Evolutionary conservation across 1,140 invertebrate species (phyloP).

Genomic region (Cherax destructor): DNA sequence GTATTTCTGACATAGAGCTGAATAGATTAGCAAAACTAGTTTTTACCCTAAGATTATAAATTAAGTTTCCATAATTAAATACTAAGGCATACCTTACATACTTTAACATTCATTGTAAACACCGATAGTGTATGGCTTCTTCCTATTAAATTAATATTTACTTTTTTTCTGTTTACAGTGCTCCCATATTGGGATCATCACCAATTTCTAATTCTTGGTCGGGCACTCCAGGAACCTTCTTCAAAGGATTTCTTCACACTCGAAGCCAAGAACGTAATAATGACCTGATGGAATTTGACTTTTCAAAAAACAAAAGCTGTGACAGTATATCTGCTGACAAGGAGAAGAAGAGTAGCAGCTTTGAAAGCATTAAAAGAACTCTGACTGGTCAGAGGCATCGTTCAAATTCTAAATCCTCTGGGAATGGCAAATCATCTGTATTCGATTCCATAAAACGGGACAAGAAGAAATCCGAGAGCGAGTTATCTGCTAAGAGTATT

Average conservation of each 20-base stretch:
- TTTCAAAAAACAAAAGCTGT: slow-evolving; percentile 70
- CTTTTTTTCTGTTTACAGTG: slow-evolving; percentile 56
- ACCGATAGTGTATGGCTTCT: background rate
- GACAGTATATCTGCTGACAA: slow-evolving; percentile 67
- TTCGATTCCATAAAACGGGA: slow-evolving; percentile 64
- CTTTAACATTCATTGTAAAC: too few relatives aligned
- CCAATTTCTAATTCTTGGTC: slow-evolving; percentile 71
- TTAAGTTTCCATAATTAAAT: too few relatives aligned
- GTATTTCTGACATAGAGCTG: too few relatives aligned
- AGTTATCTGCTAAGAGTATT: slow-evolving; percentile 59
- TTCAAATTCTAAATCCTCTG: slow-evolving; percentile 68
- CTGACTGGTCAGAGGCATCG: slow-evolving; percentile 65
- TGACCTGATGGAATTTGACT: slow-evolving; percentile 71
- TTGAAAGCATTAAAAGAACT: slow-evolving; percentile 67
- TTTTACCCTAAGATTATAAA: too few relatives aligned
- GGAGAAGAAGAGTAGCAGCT: slow-evolving; percentile 70
- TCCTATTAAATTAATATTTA: slow-evolving; percentile 1
- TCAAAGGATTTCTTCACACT: slow-evolving; percentile 62
- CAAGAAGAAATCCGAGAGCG: slow-evolving; percentile 71
- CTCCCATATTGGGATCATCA: slow-evolving; percentile 70
- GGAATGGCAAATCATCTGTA: slow-evolving; percentile 53
- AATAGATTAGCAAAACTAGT: too few relatives aligned
- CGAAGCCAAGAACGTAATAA: slow-evolving; percentile 62
- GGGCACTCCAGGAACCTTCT: slow-evolving; percentile 68
- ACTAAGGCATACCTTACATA: too few relatives aligned